Base-by-base conservation (phyloP, 1,140 invertebrate species). In the Bombus consobrinus region DNA sequence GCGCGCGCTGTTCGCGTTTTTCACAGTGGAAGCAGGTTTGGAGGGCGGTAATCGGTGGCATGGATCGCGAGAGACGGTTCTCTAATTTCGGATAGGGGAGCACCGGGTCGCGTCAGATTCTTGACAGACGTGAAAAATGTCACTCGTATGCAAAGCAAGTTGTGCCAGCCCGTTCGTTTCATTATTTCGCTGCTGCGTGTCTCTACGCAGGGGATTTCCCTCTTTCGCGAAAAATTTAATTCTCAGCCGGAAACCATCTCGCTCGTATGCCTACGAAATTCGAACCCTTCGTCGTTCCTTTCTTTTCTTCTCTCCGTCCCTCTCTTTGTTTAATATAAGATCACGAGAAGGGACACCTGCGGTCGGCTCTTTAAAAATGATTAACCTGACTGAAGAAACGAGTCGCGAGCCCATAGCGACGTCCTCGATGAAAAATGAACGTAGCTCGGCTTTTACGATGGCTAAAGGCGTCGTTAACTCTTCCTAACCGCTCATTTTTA, bases 331-430 rank as follows among this genome's bases (percentile, higher is more conserved):
- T 87, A 90, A 90, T 90, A 91, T 86, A 78, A 87, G 80, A 68
- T 86, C 89, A 74, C 75, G 62, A 71, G 83, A 87, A n/a, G 15
- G 59, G 88, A 71, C 92, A 93, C 92, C 93, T 93, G 93, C 88
- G 89, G 89, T 92, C 87, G 88, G 85, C 90, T 86, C 77, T 94
- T 93, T 90, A 92, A 93, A 93, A 93, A 94, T 94, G 92, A 93
- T 94, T 94, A 93, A 93, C 90, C 88, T 87, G 79, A 43, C 73
- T 59, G 87, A 83, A 85, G 57, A 71, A 79, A 62, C 66, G 73
- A 28, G 74, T 22, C 62, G 62, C 83, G 53, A 82, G 25, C 39
- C 75, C 74, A 59, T 74, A 32, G 78, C 15, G 79, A 69, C 64
- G 79, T 75, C 5, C 41, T 41, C 86, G 89, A 93, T 94, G 92